Conservation (phyloP, 2,888 invertebrate species). For the Meloe dianella region DNA sequence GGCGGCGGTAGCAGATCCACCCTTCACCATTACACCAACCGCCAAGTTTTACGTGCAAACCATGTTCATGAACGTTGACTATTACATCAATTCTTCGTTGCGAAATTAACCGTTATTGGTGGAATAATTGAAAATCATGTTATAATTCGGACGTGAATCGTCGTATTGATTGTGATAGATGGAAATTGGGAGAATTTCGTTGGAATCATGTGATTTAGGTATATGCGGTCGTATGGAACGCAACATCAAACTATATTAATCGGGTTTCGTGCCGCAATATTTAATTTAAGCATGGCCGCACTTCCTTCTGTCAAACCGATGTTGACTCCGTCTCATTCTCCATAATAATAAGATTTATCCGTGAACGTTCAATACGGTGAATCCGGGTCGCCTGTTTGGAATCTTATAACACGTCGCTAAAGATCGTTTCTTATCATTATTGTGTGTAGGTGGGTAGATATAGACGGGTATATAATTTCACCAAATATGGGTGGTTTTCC, state of each 20-base stretch:
- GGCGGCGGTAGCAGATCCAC: constrained; percentile 45
- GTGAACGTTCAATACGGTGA: constrained; percentile 54
- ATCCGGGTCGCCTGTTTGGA: constrained; percentile 53
- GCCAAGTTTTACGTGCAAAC: constrained; percentile 31
- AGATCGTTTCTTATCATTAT: constrained; percentile 33
- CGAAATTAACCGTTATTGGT: background rate
- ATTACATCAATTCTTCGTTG: constrained; percentile 20
- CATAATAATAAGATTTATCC: constrained; percentile 58
- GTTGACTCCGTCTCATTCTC: constrained; percentile 58
- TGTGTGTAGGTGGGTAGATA: too few species aligned
- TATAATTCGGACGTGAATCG: too few species aligned
- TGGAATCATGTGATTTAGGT: background rate
- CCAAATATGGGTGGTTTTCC: too few species aligned
- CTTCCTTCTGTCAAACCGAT: constrained; percentile 54
- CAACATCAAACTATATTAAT: constrained; percentile 38
- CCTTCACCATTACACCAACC: constrained; percentile 27
- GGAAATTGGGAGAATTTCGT: too few species aligned
- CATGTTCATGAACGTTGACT: constrained; percentile 32
- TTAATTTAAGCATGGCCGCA: constrained; percentile 57
- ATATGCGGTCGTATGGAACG: constrained; percentile 21
- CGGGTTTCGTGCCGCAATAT: constrained; percentile 52
- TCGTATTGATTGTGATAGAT: too few species aligned
- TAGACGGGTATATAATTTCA: too few species aligned
- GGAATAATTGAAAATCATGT: too few species aligned
- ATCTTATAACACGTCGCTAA: constrained; percentile 47